Conservation (phyloP, 2,113 vertebrate species). For the Microtus richardsoni region DNA sequence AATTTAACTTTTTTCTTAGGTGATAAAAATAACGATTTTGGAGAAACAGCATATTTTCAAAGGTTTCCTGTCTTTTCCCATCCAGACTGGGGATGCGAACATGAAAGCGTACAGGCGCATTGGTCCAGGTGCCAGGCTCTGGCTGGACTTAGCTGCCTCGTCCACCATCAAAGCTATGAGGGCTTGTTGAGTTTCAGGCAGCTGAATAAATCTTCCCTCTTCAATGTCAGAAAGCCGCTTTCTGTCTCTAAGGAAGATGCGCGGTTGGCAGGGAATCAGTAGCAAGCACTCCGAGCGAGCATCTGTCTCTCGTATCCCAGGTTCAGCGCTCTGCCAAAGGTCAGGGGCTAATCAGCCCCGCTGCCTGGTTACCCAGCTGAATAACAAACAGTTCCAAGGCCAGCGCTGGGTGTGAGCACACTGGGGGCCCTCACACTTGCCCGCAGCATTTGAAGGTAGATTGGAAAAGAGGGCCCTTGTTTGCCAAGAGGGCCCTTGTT, state of each 20-base stretch:
- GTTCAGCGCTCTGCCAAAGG: constrained; percentile 55
- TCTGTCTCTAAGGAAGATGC: constrained; percentile 9
- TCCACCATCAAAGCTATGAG: no score
- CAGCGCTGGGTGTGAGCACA: constrained; percentile 3
- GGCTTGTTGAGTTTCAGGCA: background rate
- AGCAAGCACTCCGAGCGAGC: constrained; percentile 40
- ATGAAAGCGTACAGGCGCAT: no score
- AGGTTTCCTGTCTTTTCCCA: background rate
- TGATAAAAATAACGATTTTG: background rate
- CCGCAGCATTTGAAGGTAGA: background rate
- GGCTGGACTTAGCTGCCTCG: background rate
- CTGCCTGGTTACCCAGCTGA: constrained; percentile 58
- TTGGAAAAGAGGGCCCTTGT: background rate
- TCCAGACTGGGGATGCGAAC: background rate
- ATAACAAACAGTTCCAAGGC: constrained; percentile 31
- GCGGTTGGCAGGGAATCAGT: background rate
- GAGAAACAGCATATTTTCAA: background rate
- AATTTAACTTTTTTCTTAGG: background rate
- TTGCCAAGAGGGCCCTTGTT: constrained; percentile 48
- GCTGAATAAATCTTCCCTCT: background rate
- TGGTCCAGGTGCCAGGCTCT: background rate
- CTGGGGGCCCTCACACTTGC: background rate
- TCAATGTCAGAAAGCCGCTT: background rate
- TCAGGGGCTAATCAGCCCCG: constrained; percentile 57
- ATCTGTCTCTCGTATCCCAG: constrained; percentile 50